Evolutionary conservation across 2,113 vertebrate species (phyloP), one percentile per base, ranked within the genome.

Genomic region (Istiophorus platypterus): DNA sequence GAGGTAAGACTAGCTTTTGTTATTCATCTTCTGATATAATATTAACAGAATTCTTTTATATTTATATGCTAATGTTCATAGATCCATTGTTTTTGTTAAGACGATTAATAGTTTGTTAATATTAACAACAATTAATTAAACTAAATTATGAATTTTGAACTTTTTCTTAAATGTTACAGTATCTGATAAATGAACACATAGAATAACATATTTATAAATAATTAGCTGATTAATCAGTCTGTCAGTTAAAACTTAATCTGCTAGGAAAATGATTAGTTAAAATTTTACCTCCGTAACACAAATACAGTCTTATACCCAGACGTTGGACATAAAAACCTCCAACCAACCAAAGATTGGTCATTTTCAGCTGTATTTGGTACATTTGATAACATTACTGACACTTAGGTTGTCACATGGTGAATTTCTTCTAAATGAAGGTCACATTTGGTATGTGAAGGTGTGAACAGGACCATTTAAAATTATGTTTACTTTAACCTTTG

Each of bases 1-100:
- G 96, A 99, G 96, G 98, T 99, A 95, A 92, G 37, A 34, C 2
- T 47, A 0, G 7, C 3, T 58, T 51, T 37, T 12, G 45, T 57
- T 62, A 39, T 65, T 29, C 1, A 12, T 24, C 54, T 27, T 20
- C 24, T 73, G 9, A 39, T 71, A 7, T 5, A 12, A 4, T 15
- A 47, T 31, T 58, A 14, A 56, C 18, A 29, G 7, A 6, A 26
- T 17, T 57, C 56, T 58, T 26, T 31, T 57, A 2, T 15, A 18
- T 59, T 18, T 17, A 24, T 12, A 61, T 15, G 22, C 47, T 12
- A 1, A 61, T 31, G 12, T 61, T 12, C 42, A 47, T 20, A 68
- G 1, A 54, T 26, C 31, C 15, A 34, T 17, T 17, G 24, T 27
- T 3, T 17, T 34, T 58, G 4, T 42, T 56, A 13, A 51, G 37